Evolutionary conservation across 2,113 vertebrate genomes (phyloP).

Genomic region (Gallinago media): DNA sequence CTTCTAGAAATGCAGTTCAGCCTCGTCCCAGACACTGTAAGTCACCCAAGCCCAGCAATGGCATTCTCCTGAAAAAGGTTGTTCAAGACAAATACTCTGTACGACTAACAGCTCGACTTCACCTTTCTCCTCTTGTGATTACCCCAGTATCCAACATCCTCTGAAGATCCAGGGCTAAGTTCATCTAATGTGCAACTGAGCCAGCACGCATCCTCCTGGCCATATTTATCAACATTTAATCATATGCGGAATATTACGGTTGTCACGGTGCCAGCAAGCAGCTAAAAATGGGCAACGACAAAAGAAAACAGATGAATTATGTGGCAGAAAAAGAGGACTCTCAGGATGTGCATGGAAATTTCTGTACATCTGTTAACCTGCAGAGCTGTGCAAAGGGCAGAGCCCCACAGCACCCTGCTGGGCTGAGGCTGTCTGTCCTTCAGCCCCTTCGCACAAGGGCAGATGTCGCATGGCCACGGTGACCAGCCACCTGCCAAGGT

Average conservation of each 20-base stretch:
- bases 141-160: neutral
- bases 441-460: neutral
- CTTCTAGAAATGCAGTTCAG: neutral
- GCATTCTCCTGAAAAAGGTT: neutral
- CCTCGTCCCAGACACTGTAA: neutral
- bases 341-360: neutral
- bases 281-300: neutral
- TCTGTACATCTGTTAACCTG: neutral
- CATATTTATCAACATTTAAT: neutral
- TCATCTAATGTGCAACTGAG: neutral
- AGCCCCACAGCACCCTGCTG: neutral
- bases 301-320: neutral
- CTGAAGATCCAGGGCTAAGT: neutral
- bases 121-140: neutral
- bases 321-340: neutral
- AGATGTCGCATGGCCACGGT: fast-evolving
- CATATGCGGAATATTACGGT: neutral
- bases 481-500: neutral
- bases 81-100: neutral
- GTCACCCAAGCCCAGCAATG: neutral
- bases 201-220: fast-evolving
- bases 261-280: neutral
- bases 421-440: neutral
- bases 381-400: neutral
- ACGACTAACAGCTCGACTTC: neutral